Evolutionary conservation across 2,797 vertebrate species (phyloP), one percentile per base, ranked within the genome.

Genomic region (Crenichthys baileyi): DNA sequence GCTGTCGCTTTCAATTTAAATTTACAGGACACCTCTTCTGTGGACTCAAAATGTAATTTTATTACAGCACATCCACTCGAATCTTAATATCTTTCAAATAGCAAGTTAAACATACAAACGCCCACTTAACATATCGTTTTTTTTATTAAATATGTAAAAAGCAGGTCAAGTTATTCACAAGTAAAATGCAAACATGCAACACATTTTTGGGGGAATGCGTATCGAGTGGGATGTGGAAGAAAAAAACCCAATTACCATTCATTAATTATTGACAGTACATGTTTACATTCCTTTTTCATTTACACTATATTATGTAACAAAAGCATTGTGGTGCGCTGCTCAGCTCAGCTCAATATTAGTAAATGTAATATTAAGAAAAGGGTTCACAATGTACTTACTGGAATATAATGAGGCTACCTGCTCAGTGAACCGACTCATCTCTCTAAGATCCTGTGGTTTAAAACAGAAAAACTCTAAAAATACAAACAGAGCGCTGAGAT

Each of bases 111-210:
- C 94, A 94, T 95, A 95, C 95, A 95, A 95, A 95, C 94, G 91
- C 95, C 96, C 94, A 95, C 96, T 95, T 97, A 96, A 98, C 97
- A 96, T 97, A 95, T 93, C 92, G 95, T 93, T 79, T 93, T 85
- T 88, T 97, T 97, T 97, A 99, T 99, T 99, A 99, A 99, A 99
- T 99, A 99, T 98, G 97, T 99, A 99, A 99, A 99, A 98, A 95
- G 96, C 97, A 97, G 97, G 95, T 98, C 96, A 96, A 96, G 96
- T 98, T 99, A 98, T 99, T 98, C 97, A 99, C 98, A 98, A 97
- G 97, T 96, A 97, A 98, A 98, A 99, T 95, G 96, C 97, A 97
- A 97, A 96, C 98, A 99, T 99, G 98, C 98, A 95, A 97, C 97
- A 97, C 90, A 89, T 94, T 95, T 94, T 95, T 93, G 96, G 96